Evolutionary conservation across 2,888 invertebrate species (phyloP).

Genomic region (Torymus aiolomorphi): DNA sequence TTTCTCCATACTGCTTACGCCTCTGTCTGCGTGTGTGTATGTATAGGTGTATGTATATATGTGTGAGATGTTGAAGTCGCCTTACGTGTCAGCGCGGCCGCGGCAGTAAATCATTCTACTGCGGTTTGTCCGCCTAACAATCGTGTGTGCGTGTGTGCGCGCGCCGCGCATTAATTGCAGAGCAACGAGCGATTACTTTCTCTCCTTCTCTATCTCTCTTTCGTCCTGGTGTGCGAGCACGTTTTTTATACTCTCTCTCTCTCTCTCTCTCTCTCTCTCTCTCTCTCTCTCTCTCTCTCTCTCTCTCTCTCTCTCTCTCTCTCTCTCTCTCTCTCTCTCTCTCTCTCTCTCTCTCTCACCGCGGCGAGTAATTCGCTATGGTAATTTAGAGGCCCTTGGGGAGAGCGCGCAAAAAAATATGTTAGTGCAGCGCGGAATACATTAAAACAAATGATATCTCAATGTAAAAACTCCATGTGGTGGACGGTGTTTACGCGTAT

Average conservation of each 20-base stretch:
- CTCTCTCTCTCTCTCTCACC: neutral
- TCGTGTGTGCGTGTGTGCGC: slow-evolving; percentile 49
- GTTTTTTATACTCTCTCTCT: slow-evolving; percentile 23
- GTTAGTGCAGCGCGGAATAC: slow-evolving; percentile 17
- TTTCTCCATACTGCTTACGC: neutral
- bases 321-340: slow-evolving; percentile 56
- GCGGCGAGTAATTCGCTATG: slow-evolving; percentile 10
- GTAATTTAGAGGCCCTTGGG: slow-evolving; percentile 17
- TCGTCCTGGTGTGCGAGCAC: neutral
- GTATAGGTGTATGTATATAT: neutral
- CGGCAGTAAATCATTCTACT: slow-evolving; percentile 61
- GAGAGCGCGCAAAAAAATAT: slow-evolving; percentile 18
- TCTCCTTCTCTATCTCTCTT: slow-evolving; percentile 32
- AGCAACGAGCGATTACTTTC: slow-evolving; percentile 62
- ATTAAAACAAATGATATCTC: slow-evolving; percentile 45
- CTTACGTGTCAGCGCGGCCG: slow-evolving; percentile 36
- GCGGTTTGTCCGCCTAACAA: slow-evolving; percentile 62
- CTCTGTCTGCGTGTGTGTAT: slow-evolving; percentile 11
- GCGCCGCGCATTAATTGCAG: slow-evolving; percentile 61
- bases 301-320: slow-evolving; percentile 56
- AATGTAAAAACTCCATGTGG: slow-evolving; percentile 20
- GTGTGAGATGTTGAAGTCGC: slow-evolving; percentile 2
- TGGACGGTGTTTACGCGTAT: slow-evolving; percentile 45
- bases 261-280: slow-evolving; percentile 60
- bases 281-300: neutral